Evolutionary conservation across 2,888 invertebrate genomes (phyloP), one percentile per base, ranked within the genome.

Genomic region (Molorchus minor): DNA sequence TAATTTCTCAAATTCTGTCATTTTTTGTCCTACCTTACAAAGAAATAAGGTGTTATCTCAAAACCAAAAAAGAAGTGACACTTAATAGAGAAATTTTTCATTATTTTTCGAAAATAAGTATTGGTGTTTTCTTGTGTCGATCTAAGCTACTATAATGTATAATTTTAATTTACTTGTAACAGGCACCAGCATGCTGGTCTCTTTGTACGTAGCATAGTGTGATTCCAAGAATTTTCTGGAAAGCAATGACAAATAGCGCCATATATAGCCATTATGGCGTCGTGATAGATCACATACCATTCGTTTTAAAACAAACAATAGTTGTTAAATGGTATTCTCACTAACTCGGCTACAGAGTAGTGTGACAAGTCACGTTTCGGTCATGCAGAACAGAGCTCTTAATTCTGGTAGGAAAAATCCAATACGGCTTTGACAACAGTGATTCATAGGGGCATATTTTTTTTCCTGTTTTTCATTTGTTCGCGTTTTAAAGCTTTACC

Each of bases 251-350:
- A 35, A 55, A 55, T 8, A 20, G 15, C 35, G 25, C 25, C 29
- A 38, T 38, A 45, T 20, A 54, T 36, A 36, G 25, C 8, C 53
- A 54, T 41, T 38, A 15, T 29, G 12, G 16, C 8, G 7, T 35
- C 12, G 19, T 49, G 49, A 49, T 35, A 40, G 38, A 49, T 49
- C 49, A 35, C 38, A 19, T 10, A 5, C 49, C 40, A 20, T 54
- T 54, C 35, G 13, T 44, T 54, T 36, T 36, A 44, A 44, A 54
- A 45, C 44, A 38, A 54, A 38, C 54, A 20, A 54, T 54, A 20
- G 17, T 46, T 46, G 40, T 17, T 29, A 55, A 44, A 13, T 16
- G 46, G 36, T 19, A 16, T 35, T n/a, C 35, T 17, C 55, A 46
- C 21, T n/a, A 19, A 40, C 10, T 40, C 19, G 16, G n/a, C 40